These are phyloP conservation scores for Caenorhabditis macrosperma DNA, from an alignment of 2,888 invertebrate genomes.

Conservation along the genomic window DNA sequence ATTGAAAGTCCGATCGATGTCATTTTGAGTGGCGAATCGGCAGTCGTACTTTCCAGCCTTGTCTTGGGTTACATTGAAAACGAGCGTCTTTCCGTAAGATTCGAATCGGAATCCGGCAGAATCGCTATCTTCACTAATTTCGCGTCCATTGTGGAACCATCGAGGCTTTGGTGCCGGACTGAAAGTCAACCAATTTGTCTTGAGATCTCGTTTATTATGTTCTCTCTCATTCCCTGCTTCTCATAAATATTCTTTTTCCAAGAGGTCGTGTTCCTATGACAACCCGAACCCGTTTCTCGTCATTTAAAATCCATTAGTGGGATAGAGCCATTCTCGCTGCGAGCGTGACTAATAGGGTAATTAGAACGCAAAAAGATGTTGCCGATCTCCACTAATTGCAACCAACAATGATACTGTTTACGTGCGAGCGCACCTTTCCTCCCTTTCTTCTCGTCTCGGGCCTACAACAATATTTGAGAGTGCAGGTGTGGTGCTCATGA, in stretches of 20 bases:
- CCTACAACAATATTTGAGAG: slow-evolving; percentile 31
- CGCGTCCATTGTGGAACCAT: slow-evolving; percentile 78
- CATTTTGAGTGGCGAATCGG: slow-evolving; percentile 81
- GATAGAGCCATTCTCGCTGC: not conserved
- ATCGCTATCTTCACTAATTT: slow-evolving; percentile 75
- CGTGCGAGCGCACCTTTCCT: slow-evolving; percentile 12
- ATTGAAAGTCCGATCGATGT: slow-evolving; percentile 80
- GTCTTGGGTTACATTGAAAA: slow-evolving; percentile 89
- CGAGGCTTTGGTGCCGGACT: slow-evolving; percentile 79
- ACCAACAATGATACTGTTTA: slow-evolving; percentile 45
- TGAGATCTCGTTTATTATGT: not conserved
- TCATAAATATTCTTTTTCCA: not conserved
- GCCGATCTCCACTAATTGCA: slow-evolving; percentile 17
- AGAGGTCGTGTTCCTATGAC: not conserved
- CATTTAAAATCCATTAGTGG: slow-evolving; percentile 30
- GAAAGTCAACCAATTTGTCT: slow-evolving; percentile 59
- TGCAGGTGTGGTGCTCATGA: slow-evolving; percentile 53
- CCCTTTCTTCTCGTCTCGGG: not conserved
- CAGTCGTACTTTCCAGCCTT: slow-evolving; percentile 95
- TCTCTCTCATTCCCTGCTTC: not conserved
- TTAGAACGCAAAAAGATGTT: slow-evolving; percentile 35
- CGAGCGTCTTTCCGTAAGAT: slow-evolving; percentile 78
- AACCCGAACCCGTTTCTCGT: not conserved
- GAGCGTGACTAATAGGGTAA: slow-evolving; percentile 37
- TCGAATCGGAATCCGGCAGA: slow-evolving; percentile 76